Evolutionary conservation across 2,888 invertebrate genomes (phyloP), one percentile per base, ranked within the genome.

Genomic region (Clepsis dumicolana): DNA sequence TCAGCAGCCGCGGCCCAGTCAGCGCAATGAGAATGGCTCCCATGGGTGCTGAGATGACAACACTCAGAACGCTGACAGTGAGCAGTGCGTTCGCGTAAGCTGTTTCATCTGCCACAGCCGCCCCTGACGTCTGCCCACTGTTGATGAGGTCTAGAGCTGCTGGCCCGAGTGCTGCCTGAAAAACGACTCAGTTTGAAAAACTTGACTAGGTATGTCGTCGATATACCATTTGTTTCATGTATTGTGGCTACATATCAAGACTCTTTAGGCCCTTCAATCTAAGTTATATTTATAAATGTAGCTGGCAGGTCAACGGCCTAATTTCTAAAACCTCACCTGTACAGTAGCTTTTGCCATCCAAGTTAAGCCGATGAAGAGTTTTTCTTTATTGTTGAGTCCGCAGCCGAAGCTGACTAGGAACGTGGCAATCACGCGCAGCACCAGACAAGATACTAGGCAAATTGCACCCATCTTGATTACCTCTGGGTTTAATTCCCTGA

Each of bases 301-400:
- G 14, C 1, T 38, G 38, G 38, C 2, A 38, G 14, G 38, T 3
- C 4, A 38, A 7, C 44, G 18, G 7, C 8, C 12, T 18, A 18
- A 44, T 18, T 16, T 44, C 16, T 35, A 18, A 10, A n/a, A 25
- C 18, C 60, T 77, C 89, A 96, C 97, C 94, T 97, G 98, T 0
- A 98, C 98, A 14, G 98, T 98, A 18, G 98, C 98, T 89, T 98
- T 98, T 0, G 98, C 97, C 91, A 97, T 95, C 96, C 97, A 97
- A 0, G 98, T 95, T 0, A 98, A 84, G 0, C 97, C 95, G 64
- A 98, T 96, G 81, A 98, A 98, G 10, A 97, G 82, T 79, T 96
- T 97, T 83, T 98, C 98, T 81, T 96, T 97, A 48, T 95, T 86
- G 81, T 96, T 97, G 29, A 98, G 90, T 38, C 95, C 95, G 65